phyloP scores from a whole-genome alignment of 2,888 invertebrate genomes.

The Ichneumoninae sp. region DNA sequence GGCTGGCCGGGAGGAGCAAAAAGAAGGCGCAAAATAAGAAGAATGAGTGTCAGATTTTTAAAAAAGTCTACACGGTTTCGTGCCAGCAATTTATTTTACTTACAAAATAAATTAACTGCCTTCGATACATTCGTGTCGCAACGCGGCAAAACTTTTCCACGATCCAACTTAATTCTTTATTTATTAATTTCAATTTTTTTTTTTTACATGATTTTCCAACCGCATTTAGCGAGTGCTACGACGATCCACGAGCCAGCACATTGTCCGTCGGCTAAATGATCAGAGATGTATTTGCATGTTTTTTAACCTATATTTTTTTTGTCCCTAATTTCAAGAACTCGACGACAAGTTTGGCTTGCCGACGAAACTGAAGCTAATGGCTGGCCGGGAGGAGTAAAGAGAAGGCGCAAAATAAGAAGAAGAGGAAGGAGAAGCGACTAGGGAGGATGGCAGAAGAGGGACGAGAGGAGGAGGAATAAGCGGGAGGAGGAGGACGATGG shows the following conservation, averaged over 20 bases:
- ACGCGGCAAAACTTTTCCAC: too few relatives aligned
- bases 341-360: constrained; percentile 62
- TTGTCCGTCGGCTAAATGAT: too few relatives aligned
- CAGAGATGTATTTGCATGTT: neutral
- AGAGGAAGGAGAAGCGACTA: constrained; percentile 47
- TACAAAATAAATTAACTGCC: too few relatives aligned
- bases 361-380: constrained; percentile 68
- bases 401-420: constrained; percentile 35
- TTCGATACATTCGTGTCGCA: too few relatives aligned
- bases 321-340: constrained; percentile 26
- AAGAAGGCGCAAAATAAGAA: constrained; percentile 9
- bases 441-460: constrained; percentile 58
- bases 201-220: neutral
- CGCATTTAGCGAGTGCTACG: neutral
- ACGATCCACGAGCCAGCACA: too few relatives aligned
- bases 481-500: constrained; percentile 60
- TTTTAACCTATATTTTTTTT: constrained; percentile 21
- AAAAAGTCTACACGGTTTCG: neutral
- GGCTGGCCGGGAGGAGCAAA: constrained; percentile 61
- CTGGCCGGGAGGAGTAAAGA: constrained; percentile 57
- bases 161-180: too few relatives aligned
- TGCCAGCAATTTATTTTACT: too few relatives aligned
- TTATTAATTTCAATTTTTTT: too few relatives aligned
- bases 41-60: neutral
- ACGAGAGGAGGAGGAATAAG: constrained; percentile 61